These are phyloP conservation scores for Pteropus alecto DNA, from an alignment of 2,113 vertebrate species.

Conservation along the genomic window DNA sequence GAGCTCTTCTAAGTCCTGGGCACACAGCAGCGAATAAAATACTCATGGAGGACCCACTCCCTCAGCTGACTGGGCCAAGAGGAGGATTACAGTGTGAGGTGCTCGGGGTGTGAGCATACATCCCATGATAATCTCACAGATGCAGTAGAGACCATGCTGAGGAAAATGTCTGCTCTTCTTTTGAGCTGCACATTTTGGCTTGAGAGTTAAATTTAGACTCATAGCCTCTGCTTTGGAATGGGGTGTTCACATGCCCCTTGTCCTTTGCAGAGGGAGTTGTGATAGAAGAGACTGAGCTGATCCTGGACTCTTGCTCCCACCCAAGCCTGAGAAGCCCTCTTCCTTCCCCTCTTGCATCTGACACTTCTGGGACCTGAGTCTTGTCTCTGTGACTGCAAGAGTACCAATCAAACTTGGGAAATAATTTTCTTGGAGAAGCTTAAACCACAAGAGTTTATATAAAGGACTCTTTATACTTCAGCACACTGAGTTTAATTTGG, in stretches of 20 bases:
- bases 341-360: neutral
- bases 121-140: neutral
- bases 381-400: neutral
- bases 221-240: neutral
- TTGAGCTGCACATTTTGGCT: neutral
- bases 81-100: neutral
- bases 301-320: neutral
- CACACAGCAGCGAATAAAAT: neutral
- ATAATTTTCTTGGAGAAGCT: neutral
- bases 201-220: neutral
- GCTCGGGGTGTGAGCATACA: neutral
- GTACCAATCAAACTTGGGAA: neutral
- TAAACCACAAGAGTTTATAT: neutral
- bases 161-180: neutral
- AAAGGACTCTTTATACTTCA: neutral
- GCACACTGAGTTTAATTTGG: neutral
- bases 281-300: neutral
- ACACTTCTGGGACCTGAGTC: neutral
- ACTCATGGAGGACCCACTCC: neutral
- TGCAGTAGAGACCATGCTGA: fast-evolving
- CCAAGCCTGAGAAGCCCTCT: neutral
- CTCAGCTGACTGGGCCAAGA: neutral
- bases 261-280: neutral
- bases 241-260: fast-evolving
- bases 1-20: neutral